Percentiles rank a stretch among this genome's conserved stretches.
Conservation (phyloP, 1,140 invertebrate species). For the Solenopsis invicta region DNA sequence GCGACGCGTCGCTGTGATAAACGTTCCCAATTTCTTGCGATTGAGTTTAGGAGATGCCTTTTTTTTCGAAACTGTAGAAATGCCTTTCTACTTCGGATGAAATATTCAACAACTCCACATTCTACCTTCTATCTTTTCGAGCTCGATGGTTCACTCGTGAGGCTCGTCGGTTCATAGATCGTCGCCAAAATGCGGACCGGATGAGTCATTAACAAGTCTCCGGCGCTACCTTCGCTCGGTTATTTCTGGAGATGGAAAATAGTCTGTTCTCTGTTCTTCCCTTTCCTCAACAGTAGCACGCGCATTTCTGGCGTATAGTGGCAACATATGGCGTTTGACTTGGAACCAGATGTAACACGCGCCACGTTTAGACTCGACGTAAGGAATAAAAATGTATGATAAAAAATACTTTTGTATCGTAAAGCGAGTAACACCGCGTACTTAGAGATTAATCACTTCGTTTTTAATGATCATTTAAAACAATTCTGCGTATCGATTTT, state of each 20-base stretch:
- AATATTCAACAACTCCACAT: neutral
- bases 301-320: neutral
- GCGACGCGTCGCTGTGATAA: constrained; percentile 26
- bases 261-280: constrained; percentile 21
- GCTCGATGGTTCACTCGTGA: constrained; percentile 1
- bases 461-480: neutral
- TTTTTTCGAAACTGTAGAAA: neutral
- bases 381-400: neutral
- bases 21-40: constrained; percentile 11
- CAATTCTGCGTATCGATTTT: neutral
- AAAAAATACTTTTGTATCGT: neutral
- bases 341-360: constrained; percentile 59
- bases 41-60: neutral
- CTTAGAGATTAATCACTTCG: neutral
- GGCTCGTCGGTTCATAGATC: neutral
- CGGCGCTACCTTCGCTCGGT: constrained; percentile 43
- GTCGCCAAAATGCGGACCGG: constrained; percentile 26
- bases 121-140: neutral
- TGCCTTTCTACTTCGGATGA: neutral
- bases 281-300: constrained; percentile 26
- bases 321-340: constrained; percentile 58
- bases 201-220: constrained; percentile 69
- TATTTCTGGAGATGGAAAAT: constrained; percentile 69
- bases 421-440: neutral
- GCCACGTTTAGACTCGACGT: constrained; percentile 47